Evolutionary conservation across 2,113 vertebrate genomes (phyloP), one percentile per base, ranked within the genome.

Genomic region (Cephalopterus ornatus): DNA sequence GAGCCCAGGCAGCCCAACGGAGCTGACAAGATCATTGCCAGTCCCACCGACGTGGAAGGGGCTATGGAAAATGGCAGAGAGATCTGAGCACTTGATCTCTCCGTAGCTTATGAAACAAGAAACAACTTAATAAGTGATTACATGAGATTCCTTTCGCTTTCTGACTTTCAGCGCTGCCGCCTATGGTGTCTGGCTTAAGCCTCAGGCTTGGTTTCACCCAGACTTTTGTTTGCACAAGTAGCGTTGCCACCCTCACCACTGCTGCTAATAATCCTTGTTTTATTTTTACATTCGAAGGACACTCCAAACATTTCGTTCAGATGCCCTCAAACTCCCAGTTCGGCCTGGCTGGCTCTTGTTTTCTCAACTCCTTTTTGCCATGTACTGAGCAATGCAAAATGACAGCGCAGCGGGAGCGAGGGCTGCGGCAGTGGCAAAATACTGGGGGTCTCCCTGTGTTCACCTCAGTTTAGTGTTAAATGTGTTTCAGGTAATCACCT

Each of bases 211-310:
- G 94, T 98, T 97, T 97, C 97, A 87, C 86, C 96, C 85, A 90
- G 95, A 95, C 94, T 94, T 97, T 74, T 98, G 98, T 98, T 98
- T 98, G 96, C 95, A 97, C 98, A 98, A 98, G 97, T 97, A 97
- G 93, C 85, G 85, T 96, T 96, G 56, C 72, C 93, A 65, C 77
- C 63, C 37, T 88, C 81, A 97, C 97, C 88, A 28, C 92, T 88
- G 76, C 68, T 86, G 85, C 88, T 97, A 98, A 92, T 95, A 96
- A 96, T 94, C 96, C 84, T 91, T 33, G 88, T 86, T 97, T 96
- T 97, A 95, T 96, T 97, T 96, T 95, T 95, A 95, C 91, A 94
- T 97, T 91, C 39, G 87, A 87, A 96, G 96, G 93, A 96, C 92
- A 44, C 79, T 95, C 92, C 96, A 92, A 82, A 85, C 81, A 67